Conservation (phyloP, 2,797 vertebrate species). For the Pantherophis alleghaniensis region DNA sequence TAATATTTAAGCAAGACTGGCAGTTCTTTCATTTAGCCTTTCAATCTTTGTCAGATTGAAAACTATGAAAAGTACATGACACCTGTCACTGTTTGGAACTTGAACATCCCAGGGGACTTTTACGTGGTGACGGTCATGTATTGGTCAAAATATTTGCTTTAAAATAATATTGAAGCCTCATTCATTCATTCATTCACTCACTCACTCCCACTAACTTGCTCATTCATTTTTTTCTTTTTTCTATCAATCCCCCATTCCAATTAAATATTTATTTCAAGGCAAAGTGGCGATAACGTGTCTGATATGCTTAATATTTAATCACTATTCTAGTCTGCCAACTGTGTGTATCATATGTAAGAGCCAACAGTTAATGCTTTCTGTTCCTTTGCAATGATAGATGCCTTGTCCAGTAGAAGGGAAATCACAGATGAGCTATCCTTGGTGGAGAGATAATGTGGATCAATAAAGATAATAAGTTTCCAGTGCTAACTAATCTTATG, state of each 20-base stretch:
- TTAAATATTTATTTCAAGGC: conserved; percentile 61
- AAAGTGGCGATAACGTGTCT: conserved; percentile 59
- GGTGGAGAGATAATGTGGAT: conserved; percentile 45
- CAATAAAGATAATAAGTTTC: conserved; percentile 55
- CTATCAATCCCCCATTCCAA: conserved; percentile 35
- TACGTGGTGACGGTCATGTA: conserved; percentile 41
- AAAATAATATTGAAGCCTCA: conserved; percentile 56
- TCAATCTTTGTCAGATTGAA: conserved; percentile 25
- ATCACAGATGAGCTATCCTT: conserved; percentile 42
- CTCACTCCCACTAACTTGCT: conserved; percentile 31
- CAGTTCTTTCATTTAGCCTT: conserved; percentile 38
- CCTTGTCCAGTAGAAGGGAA: conserved; percentile 48
- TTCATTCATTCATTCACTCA: conserved; percentile 43
- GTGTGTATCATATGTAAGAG: conserved; percentile 51
- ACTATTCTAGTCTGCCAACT: conserved; percentile 36
- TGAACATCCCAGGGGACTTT: conserved; percentile 32
- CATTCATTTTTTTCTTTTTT: conserved; percentile 20
- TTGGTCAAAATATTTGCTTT: conserved; percentile 63
- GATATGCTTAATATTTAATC: conserved; percentile 63
- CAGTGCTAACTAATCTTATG: conserved; percentile 39
- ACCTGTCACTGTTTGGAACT: conserved; percentile 35
- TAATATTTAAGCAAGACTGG: conserved; percentile 21
- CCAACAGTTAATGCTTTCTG: conserved; percentile 30
- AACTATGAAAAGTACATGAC: background rate
- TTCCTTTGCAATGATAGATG: conserved; percentile 48